Evolutionary conservation across 2,797 vertebrate species (phyloP), one percentile per base, ranked within the genome.

Genomic region (Cynodonichthys magdalenae): DNA sequence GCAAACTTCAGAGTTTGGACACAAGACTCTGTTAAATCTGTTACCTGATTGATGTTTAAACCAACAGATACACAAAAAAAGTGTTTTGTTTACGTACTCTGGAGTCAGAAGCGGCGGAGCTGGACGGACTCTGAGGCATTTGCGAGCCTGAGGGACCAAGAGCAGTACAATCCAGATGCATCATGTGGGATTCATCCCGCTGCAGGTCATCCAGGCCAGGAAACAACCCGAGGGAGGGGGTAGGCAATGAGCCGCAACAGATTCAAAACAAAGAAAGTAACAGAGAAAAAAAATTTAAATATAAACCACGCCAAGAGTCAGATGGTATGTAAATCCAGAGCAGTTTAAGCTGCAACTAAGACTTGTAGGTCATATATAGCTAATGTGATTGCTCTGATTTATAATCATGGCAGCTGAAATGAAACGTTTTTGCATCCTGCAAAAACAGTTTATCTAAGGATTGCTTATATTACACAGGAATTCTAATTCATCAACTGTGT

Each of bases 121-220:
- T 53, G 72, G 88, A 88, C 34, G 78, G 79, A 85, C 82, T 90
- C 56, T 86, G 90, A 69, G 93, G 86, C 63, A 86, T 80, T 49
- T 95, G 96, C 50, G 95, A 98, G 81, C 87, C 91, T 4, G 96
- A 95, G 69, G 96, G 95, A 74, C 91, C 96, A 75, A 92, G 95
- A 66, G 95, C 96, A 75, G 93, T 76, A 86, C 96, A 97, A 15
- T 98, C 96, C 73, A 98, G 94, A 76, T 99, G 96, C 91, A 98
- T 94, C 96, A 97, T 98, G 86, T 98, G 96, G 90, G 95, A 96
- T 47, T 96, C 95, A 91, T 99, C 96, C 92, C 98, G 96, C 96
- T 99, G 92, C 17, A 14, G 64, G 68, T 59, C 15, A 24, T 44
- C 31, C 34, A 8, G 63, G 65, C 41, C 44, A 5, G 63, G 44